Percentiles rank a stretch among this genome's conserved stretches.
These are phyloP conservation scores for Euphydryas editha DNA, from an alignment of 2,888 invertebrate species.

Conservation along the genomic window DNA sequence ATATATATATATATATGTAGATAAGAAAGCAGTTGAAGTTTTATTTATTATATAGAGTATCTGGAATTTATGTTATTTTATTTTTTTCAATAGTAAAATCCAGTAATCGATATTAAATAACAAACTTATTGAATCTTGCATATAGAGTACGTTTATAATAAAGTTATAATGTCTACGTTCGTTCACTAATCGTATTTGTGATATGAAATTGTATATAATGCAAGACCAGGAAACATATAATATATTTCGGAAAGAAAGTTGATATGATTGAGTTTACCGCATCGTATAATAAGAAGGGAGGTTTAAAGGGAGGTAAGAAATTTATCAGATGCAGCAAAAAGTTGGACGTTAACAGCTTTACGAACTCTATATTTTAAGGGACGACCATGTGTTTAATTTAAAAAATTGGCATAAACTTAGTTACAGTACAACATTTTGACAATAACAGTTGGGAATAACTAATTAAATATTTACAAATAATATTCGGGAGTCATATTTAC, in stretches of 20 bases:
- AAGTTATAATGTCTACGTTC: slow-evolving; percentile 16
- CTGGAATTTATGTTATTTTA: too few species aligned
- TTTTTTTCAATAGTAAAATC: too few species aligned
- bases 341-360: slow-evolving; percentile 50
- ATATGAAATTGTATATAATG: slow-evolving; percentile 33
- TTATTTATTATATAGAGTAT: too few species aligned
- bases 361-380: slow-evolving; percentile 43
- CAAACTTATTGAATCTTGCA: background rate
- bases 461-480: too few species aligned
- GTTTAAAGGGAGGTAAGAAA: slow-evolving; percentile 64
- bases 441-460: too few species aligned
- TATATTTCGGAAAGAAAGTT: slow-evolving; percentile 36
- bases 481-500: too few species aligned
- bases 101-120: background rate
- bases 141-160: slow-evolving; percentile 2
- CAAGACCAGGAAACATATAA: slow-evolving; percentile 38
- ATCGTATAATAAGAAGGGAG: slow-evolving; percentile 50
- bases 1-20: too few species aligned
- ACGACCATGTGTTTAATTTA: slow-evolving; percentile 16
- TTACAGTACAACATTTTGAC: too few species aligned
- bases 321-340: slow-evolving; percentile 68
- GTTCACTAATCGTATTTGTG: slow-evolving; percentile 21
- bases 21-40: too few species aligned
- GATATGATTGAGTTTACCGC: slow-evolving; percentile 46
- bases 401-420: background rate